These are phyloP conservation scores for Zhuqinia jingwanae DNA, from an alignment of 2,888 invertebrate species.

Conservation along the genomic window DNA sequence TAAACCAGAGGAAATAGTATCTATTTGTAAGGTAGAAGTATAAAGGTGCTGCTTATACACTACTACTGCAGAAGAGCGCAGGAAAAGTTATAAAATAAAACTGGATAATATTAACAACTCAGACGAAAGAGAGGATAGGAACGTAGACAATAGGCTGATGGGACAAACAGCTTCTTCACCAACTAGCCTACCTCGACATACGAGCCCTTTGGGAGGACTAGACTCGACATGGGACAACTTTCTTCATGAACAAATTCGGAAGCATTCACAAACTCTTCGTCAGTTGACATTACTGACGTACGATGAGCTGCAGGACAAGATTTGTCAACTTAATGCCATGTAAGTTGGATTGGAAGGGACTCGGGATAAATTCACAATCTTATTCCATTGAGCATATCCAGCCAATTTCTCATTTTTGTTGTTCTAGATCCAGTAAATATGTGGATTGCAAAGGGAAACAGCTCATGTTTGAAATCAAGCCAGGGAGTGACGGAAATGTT, in stretches of 20 bases:
- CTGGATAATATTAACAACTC: conserved; percentile 41
- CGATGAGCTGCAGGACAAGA: conserved; percentile 84
- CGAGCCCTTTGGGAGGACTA: conserved; percentile 31
- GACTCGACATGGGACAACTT: conserved; percentile 70
- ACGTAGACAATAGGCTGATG: conserved; percentile 50
- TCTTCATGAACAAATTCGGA: conserved; percentile 78
- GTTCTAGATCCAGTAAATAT: conserved; percentile 82
- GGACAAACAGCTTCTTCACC: conserved; percentile 64
- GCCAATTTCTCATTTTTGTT: conserved; percentile 1
- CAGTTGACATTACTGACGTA: conserved; percentile 82
- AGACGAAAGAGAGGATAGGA: not conserved
- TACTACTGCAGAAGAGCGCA: not conserved
- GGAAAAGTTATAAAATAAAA: not conserved
- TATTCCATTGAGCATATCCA: no score
- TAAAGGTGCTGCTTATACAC: not conserved
- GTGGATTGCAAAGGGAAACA: conserved; percentile 85
- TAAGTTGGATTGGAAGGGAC: conserved; percentile 81
- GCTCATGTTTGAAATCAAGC: conserved; percentile 85
- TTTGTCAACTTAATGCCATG: conserved; percentile 85
- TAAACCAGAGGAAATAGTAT: not conserved
- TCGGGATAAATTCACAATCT: no score
- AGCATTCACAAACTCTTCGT: conserved; percentile 80
- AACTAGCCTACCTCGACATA: conserved; percentile 54
- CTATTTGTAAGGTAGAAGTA: not conserved
- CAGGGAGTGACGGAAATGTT: conserved; percentile 84